Evolutionary conservation across 2,888 invertebrate species (phyloP), one percentile per base, ranked within the genome.

Genomic region (Leptinotarsa tumamoca): DNA sequence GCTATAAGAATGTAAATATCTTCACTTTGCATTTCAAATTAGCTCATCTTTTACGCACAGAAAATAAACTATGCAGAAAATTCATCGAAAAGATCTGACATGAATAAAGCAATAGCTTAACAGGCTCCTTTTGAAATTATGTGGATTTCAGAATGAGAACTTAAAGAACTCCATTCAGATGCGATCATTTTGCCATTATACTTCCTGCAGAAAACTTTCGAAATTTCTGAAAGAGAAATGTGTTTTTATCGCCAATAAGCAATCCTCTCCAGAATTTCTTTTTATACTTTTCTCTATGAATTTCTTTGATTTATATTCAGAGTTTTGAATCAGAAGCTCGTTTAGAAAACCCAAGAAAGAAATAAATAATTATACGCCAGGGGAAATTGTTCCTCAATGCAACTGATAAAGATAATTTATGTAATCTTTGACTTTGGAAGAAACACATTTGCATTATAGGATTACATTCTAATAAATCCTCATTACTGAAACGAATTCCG

Each of bases 1-100:
- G 67, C 70, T 69, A 49, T 18, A 61, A 70, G 70, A 70, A 74
- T 74, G 73, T 56, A 74, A 70, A 74, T 74, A 66, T 69, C 54
- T 56, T 69, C 18, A 70, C 66, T 66, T 74, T 66, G 69, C 54
- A 74, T 70, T 73, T 70, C 18, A 74, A 73, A 73, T 73, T 73
- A 69, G 43, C 33, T 63, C 63, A 33, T 63, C 33, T 43, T 43
- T 43, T 18, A 63, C 27, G 43, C 43, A n/a, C n/a, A 63, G 33
- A 58, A 63, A 63, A 63, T n/a, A 63, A 63, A 63, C 63, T 66
- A 43, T 43, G 54, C 23, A 18, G 27, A 67, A 56, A 63, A 67
- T 68, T 67, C 56, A 27, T 23, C 51, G 68, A 18, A 21, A 67
- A 50, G 43, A 67, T 67, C 50, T 51, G 50, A 58, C 43, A 63